Evolutionary conservation across 2,888 invertebrate genomes (phyloP), one percentile per base, ranked within the genome.

Genomic region (Alitta virens): DNA sequence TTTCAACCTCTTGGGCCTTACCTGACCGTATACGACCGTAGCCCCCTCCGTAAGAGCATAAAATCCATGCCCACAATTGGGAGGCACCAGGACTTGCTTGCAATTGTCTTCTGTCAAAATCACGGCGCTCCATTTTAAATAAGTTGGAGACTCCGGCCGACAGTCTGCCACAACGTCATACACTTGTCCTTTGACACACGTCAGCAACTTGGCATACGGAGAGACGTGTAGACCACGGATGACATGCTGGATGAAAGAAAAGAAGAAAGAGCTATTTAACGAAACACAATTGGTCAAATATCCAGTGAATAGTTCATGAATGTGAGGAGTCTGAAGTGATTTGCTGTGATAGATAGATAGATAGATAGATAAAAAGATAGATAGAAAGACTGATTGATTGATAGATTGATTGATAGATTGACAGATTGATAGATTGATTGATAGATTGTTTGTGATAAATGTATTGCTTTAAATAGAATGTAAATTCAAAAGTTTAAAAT

Each of bases 101-200:
- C 56, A 18, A 56, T 63, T 63, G 51, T 58, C 56, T 7, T 38
- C 49, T 3, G 59, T 51, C 16, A 67, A 50, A 16, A 26, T 26
- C 16, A 59, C 43, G 23, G 26, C 60, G 16, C 50, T 50, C 56
- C 62, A 65, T 46, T 65, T 53, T 1, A 67, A 56, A 57, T 63
- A 67, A 2, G 65, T 61, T 1, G 62, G 60, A 9, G 67, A 67
- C 23, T 63, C 59, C 12, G 63, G 63, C n/a, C 65, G 57, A 24
- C 58, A 49, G 46, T 67, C 67, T 21, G 65, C 63, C 24, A 67
- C 53, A 16, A 65, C 63, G 42, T 62, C 60, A 23, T 61, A 57
- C 14, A 67, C 59, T 7, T 57, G 33, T 12, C 67, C 67, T 1
- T 27, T 21, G 21, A 65, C 38, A 60, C 65, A 65, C 12, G 63